Evolutionary conservation across 2,113 vertebrate genomes (phyloP).

Genomic region (Paedocypris sp.): DNA sequence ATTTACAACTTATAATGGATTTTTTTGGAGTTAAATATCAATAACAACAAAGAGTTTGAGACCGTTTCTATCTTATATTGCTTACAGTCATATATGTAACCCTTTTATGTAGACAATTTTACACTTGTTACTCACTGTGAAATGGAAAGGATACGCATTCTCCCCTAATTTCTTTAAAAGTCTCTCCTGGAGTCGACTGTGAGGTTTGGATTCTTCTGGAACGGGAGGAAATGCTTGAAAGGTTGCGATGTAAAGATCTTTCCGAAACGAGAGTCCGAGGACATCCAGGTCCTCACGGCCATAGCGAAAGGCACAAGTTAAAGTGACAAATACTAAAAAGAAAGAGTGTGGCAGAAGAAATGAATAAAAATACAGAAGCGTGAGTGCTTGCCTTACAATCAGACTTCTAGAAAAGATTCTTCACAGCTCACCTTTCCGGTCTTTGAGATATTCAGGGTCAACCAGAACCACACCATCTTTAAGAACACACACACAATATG

Average conservation of each 20-base stretch:
- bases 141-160: slow-evolving; percentile 79
- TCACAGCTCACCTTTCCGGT: slow-evolving; percentile 52
- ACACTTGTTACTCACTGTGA: slow-evolving; percentile 73
- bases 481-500: no score
- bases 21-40: no score
- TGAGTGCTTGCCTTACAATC: no score
- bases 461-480: slow-evolving; percentile 53
- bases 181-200: slow-evolving; percentile 78
- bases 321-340: slow-evolving; percentile 73
- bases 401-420: no score
- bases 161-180: slow-evolving; percentile 80
- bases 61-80: no score
- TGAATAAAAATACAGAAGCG: no score
- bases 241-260: slow-evolving; percentile 83
- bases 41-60: no score
- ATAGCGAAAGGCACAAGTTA: slow-evolving; percentile 86
- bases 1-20: no score
- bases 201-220: slow-evolving; percentile 64
- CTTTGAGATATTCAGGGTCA: slow-evolving; percentile 56
- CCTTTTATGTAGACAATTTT: no score
- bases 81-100: no score
- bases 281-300: slow-evolving; percentile 85
- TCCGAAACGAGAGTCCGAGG: slow-evolving; percentile 81
- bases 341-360: background rate
- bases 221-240: slow-evolving; percentile 80